Conservation (phyloP, 2,888 invertebrate genomes). For the Hypselothyrea guttata region DNA sequence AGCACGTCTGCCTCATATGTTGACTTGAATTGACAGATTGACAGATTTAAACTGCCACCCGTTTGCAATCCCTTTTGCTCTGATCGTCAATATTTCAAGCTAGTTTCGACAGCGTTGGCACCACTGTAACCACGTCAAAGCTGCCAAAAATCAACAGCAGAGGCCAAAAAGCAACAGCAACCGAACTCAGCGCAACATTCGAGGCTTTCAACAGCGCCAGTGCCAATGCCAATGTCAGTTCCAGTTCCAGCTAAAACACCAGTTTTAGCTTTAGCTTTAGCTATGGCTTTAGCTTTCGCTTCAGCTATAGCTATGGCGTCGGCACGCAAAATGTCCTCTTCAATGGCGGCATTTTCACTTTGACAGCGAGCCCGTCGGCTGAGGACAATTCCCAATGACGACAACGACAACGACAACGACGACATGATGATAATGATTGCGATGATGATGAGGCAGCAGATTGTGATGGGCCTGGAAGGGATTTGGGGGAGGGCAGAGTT, state of each 20-base stretch:
- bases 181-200: slow-evolving; percentile 36
- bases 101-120: slow-evolving; percentile 64
- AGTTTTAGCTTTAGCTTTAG: no score
- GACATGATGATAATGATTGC: slow-evolving; percentile 19
- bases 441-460: slow-evolving; percentile 36
- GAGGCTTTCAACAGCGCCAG: slow-evolving; percentile 31
- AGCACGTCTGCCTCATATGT: no score
- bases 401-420: slow-evolving; percentile 43
- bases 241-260: no score
- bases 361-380: slow-evolving; percentile 52
- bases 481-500: slow-evolving; percentile 11
- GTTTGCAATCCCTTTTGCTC: no score
- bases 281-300: no score
- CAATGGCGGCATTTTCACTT: slow-evolving; percentile 70
- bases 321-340: slow-evolving; percentile 55
- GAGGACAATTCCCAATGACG: slow-evolving; percentile 51
- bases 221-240: slow-evolving; percentile 1
- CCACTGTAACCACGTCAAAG: slow-evolving; percentile 19
- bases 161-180: slow-evolving; percentile 19
- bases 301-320: no score
- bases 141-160: slow-evolving; percentile 48
- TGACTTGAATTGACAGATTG: no score
- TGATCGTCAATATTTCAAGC: no score
- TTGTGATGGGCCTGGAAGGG: slow-evolving; percentile 11
- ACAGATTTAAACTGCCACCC: no score